A percentile compares a stretch with the other conserved stretches of the same genome.
These are phyloP conservation scores for Micrastur ruficollis DNA, from an alignment of 2,797 vertebrate species.

Conservation along the genomic window DNA sequence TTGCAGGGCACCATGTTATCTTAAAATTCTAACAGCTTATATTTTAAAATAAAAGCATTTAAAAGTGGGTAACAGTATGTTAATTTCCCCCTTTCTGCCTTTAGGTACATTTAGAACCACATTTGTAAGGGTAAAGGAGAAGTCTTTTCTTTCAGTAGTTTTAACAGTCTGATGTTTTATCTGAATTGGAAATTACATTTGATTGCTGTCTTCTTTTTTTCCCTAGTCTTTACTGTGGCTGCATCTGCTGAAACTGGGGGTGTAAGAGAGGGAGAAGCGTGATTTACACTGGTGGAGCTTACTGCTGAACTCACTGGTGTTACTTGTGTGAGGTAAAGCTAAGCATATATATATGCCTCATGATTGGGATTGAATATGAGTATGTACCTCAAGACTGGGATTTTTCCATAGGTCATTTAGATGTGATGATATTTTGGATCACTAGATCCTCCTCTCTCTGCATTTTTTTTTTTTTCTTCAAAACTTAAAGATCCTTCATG, in stretches of 20 bases:
- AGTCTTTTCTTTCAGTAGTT: constrained; percentile 5
- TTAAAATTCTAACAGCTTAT: neutral
- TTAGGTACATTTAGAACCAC: neutral
- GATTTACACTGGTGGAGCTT: constrained; percentile 35
- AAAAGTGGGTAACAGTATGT: neutral
- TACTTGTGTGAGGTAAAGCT: constrained; percentile 47
- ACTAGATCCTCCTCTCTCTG: neutral
- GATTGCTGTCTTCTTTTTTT: neutral
- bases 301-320: constrained; percentile 30
- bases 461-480: neutral
- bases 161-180: constrained; percentile 19
- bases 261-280: constrained; percentile 36
- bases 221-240: constrained; percentile 5
- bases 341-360: constrained; percentile 11
- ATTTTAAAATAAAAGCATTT: neutral
- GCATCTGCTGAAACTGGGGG: constrained; percentile 38
- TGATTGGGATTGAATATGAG: neutral
- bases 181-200: constrained; percentile 29
- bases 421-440: neutral
- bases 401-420: constrained; percentile 2
- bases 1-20: neutral
- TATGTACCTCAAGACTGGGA: neutral
- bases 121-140: neutral
- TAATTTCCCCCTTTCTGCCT: neutral
- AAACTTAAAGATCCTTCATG: neutral